Evolutionary conservation across 2,888 invertebrate species (phyloP).

Genomic region (Drosophila incognita): DNA sequence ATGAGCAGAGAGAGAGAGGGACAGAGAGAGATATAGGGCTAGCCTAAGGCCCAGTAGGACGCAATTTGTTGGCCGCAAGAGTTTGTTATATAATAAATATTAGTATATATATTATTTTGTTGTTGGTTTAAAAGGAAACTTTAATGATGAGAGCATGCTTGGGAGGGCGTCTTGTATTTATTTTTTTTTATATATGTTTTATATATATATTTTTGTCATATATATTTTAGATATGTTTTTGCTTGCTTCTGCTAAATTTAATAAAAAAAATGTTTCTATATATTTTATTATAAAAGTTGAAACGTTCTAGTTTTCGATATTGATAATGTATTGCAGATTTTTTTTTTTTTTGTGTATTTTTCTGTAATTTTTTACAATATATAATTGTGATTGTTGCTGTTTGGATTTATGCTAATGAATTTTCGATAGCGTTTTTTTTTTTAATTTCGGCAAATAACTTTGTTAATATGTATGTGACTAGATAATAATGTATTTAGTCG

Average conservation of each 20-base stretch:
- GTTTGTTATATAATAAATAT: conserved; percentile 30
- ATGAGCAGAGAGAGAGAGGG: conserved; percentile 48
- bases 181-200: conserved; percentile 39
- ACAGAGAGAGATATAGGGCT: conserved; percentile 28
- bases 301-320: conserved; percentile 32
- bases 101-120: conserved; percentile 37
- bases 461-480: conserved; percentile 54
- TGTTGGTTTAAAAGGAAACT: conserved; percentile 61
- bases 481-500: conserved; percentile 46
- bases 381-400: conserved; percentile 50
- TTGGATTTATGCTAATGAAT: conserved; percentile 53
- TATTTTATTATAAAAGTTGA: conserved; percentile 26
- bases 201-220: conserved; percentile 18
- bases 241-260: conserved; percentile 50
- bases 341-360: conserved; percentile 31
- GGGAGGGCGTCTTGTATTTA: conserved; percentile 80
- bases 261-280: conserved; percentile 35
- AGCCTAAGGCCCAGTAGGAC: conserved; percentile 58
- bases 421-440: conserved; percentile 53
- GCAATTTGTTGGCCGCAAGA: conserved; percentile 39
- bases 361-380: conserved; percentile 65
- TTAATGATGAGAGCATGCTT: conserved; percentile 83
- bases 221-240: conserved; percentile 33
- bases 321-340: conserved; percentile 27
- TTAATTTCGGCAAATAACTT: conserved; percentile 45